phyloP scores from a whole-genome alignment of 2,113 vertebrate species.

The Burhinus oedicnemus region DNA sequence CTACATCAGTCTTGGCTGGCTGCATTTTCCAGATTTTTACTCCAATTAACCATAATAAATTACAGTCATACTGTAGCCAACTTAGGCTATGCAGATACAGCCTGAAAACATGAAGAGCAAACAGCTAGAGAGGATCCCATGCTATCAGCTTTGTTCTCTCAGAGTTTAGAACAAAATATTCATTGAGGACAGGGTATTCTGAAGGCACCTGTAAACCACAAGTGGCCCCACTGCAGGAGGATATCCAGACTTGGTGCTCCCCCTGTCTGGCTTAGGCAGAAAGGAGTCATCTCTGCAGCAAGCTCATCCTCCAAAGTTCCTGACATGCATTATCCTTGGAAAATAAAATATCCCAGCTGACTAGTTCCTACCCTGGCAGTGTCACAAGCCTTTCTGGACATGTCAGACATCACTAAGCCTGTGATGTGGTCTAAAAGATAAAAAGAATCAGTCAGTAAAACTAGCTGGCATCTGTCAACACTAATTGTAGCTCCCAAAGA shows the following conservation, averaged over 20 bases:
- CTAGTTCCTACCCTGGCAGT: not conserved
- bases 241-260: not conserved
- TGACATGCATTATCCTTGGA: not conserved
- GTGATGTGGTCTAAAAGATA: not conserved
- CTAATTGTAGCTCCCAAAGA: not conserved
- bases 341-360: not conserved
- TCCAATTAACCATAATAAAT: not conserved
- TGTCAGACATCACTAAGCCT: not conserved
- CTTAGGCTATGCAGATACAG: not conserved
- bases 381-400: not conserved
- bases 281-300: not conserved
- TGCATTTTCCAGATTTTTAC: not conserved
- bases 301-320: not conserved
- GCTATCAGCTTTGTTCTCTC: not conserved
- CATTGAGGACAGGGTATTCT: not conserved
- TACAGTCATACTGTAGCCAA: not conserved
- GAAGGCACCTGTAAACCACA: not conserved
- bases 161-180: not conserved
- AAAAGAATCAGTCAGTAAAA: not conserved
- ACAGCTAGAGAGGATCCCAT: not conserved
- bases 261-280: not conserved
- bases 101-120: not conserved
- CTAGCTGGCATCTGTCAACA: not conserved
- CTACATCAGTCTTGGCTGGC: not conserved
- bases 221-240: not conserved